These are phyloP conservation scores for Morpho deidamia DNA, from an alignment of 2,888 invertebrate species.

Conservation along the genomic window DNA sequence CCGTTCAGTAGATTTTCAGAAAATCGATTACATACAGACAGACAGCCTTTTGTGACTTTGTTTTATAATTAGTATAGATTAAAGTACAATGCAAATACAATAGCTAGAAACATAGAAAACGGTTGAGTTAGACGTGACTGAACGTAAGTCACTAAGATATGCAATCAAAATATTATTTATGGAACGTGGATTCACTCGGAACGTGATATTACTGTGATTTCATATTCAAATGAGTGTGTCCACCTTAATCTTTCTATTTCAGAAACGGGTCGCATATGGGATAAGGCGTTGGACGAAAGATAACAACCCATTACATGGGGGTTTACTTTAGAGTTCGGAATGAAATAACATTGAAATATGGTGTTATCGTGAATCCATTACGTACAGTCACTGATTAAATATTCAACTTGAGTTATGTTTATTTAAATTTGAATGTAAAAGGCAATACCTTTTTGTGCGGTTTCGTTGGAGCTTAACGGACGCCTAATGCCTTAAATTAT, in stretches of 20 bases:
- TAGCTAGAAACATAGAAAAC: too few species aligned
- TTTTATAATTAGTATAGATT: too few species aligned
- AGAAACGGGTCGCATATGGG: conserved; percentile 26
- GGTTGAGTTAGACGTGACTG: neutral
- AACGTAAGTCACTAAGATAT: conserved; percentile 2
- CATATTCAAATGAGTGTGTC: conserved; percentile 45
- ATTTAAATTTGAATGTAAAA: too few species aligned
- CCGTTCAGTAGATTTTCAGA: too few species aligned
- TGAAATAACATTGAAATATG: conserved; percentile 34
- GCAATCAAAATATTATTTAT: conserved; percentile 17
- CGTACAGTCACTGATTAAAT: neutral
- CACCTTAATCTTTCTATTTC: conserved; percentile 65
- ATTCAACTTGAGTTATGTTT: too few species aligned
- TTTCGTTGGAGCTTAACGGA: too few species aligned
- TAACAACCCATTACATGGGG: conserved; percentile 34
- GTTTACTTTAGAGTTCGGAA: conserved; percentile 29
- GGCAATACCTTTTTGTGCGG: too few species aligned
- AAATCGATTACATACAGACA: too few species aligned
- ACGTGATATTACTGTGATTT: conserved; percentile 41
- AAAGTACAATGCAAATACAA: too few species aligned
- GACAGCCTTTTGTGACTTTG: too few species aligned
- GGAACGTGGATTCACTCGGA: conserved; percentile 18
- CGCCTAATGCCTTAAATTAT: too few species aligned
- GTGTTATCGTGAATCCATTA: conserved; percentile 1
- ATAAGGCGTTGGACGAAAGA: conserved; percentile 34